phyloP scores from a whole-genome alignment of 2,113 vertebrate genomes.

The Calonectris borealis region DNA sequence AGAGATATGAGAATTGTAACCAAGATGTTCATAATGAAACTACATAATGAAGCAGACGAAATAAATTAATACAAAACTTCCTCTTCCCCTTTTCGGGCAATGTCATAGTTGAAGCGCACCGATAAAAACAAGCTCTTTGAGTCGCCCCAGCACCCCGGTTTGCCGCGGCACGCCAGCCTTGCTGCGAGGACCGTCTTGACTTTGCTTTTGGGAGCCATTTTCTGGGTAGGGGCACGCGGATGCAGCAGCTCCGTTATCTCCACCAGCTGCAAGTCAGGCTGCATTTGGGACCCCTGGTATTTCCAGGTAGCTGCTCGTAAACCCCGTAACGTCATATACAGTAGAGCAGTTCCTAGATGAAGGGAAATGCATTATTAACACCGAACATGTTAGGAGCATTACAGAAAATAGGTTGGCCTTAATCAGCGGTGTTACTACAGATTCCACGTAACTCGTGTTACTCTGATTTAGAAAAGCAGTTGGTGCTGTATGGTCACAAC shows the following conservation, averaged over 20 bases:
- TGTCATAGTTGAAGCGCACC: not conserved
- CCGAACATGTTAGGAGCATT: fast-evolving
- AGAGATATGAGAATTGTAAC: constrained; percentile 76
- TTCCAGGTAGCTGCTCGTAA: not conserved
- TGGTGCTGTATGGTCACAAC: fast-evolving
- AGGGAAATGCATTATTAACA: not conserved
- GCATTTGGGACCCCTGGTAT: not conserved
- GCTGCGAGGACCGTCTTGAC: fast-evolving
- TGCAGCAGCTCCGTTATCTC: not conserved
- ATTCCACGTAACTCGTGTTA: fast-evolving
- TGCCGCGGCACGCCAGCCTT: fast-evolving
- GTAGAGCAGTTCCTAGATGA: not conserved
- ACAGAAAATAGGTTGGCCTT: not conserved
- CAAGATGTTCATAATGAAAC: constrained; percentile 76
- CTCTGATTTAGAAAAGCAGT: not conserved
- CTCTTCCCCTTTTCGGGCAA: not conserved
- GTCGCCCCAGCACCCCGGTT: not conserved
- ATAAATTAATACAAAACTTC: constrained; percentile 62
- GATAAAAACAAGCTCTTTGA: not conserved
- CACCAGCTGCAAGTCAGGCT: not conserved
- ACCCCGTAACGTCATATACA: not conserved
- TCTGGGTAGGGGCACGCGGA: not conserved
- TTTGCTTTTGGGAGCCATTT: not conserved
- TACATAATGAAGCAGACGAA: constrained; percentile 74
- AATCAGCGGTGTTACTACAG: not conserved